These are phyloP conservation scores for Ianthella basta DNA, from an alignment of 37 sponge, comb jelly and placozoan species.

Conservation along the genomic window DNA sequence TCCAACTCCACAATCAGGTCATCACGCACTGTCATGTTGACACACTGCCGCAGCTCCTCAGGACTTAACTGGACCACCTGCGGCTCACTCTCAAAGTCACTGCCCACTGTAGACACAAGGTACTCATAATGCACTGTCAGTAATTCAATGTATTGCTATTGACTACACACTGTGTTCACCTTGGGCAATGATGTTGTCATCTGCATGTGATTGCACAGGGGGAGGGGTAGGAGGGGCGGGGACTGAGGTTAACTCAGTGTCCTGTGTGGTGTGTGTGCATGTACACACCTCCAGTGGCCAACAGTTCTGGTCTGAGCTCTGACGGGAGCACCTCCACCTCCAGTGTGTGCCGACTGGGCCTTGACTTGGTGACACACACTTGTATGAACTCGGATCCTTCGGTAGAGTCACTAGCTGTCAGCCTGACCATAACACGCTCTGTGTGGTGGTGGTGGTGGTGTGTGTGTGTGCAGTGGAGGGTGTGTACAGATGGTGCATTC, in stretches of 20 bases:
- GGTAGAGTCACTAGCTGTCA: too few relatives aligned
- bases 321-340: too few relatives aligned
- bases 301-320: neutral
- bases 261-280: neutral
- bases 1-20: neutral
- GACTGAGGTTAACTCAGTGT: neutral
- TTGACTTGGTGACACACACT: too few relatives aligned
- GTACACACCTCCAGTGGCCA: neutral
- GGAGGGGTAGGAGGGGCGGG: neutral
- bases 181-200: too few relatives aligned
- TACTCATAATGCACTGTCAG: neutral
- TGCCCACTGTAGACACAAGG: neutral
- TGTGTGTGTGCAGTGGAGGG: neutral
- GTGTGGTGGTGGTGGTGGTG: neutral
- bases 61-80: neutral
- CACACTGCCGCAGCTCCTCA: neutral
- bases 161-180: too few relatives aligned
- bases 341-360: too few relatives aligned
- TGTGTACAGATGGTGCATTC: neutral
- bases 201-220: too few relatives aligned
- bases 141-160: too few relatives aligned
- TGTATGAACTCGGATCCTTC: too few relatives aligned
- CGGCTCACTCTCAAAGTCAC: neutral
- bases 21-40: neutral
- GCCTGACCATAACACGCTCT: neutral